Conservation (phyloP, 2,113 vertebrate species). For the Callithrix jacchus region DNA sequence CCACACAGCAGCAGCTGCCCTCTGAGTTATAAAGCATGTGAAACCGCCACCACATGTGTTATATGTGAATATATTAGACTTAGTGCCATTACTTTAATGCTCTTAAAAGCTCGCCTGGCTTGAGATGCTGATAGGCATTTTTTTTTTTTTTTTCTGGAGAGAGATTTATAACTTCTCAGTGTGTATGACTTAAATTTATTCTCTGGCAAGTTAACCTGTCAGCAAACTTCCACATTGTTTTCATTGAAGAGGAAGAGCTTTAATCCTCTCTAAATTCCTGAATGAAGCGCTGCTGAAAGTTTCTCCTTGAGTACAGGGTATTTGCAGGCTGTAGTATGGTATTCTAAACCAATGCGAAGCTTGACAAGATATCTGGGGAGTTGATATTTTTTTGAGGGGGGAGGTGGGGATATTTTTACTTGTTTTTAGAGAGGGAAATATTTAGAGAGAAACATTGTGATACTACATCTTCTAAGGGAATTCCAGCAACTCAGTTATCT, state of each 20-base stretch:
- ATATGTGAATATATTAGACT: slow-evolving; percentile 39
- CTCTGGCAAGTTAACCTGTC: slow-evolving; percentile 52
- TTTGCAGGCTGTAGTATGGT: not conserved
- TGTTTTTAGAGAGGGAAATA: not conserved
- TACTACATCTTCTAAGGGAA: not conserved
- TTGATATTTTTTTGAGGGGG: not conserved
- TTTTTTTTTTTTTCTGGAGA: not conserved
- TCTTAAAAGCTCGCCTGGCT: slow-evolving; percentile 59
- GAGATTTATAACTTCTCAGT: slow-evolving; percentile 71
- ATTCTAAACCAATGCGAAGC: not conserved
- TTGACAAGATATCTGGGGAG: not conserved
- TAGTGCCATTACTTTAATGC: not conserved
- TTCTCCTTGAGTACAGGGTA: not conserved
- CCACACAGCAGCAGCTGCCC: slow-evolving; percentile 61
- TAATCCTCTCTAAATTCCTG: slow-evolving; percentile 10
- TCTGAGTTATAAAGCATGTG: slow-evolving; percentile 62
- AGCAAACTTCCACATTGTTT: slow-evolving; percentile 61
- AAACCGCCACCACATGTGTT: slow-evolving; percentile 38
- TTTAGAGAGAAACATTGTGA: no score
- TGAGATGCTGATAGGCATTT: slow-evolving; percentile 50
- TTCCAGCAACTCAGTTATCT: not conserved
- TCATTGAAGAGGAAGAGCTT: slow-evolving; percentile 3
- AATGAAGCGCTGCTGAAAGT: not conserved
- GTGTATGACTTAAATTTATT: slow-evolving; percentile 45
- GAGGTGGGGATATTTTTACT: not conserved